Evolutionary conservation across 2,797 vertebrate species (phyloP).

Genomic region (Furcifer pardalis): DNA sequence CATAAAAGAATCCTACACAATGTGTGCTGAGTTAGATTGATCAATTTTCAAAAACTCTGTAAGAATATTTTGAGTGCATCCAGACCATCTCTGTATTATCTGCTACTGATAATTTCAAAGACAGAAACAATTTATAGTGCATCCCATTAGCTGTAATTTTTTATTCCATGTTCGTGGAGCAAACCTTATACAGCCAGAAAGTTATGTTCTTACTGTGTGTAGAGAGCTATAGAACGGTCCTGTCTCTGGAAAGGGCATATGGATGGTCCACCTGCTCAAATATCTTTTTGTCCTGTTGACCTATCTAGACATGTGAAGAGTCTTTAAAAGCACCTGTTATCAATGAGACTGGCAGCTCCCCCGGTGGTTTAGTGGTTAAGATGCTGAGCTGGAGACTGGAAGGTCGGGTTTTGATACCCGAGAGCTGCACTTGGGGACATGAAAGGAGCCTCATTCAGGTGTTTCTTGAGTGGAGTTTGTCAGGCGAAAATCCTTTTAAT

Average conservation of each 20-base stretch:
- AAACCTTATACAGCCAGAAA: not conserved
- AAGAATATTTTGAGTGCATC: not conserved
- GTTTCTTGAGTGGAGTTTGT: too few relatives aligned
- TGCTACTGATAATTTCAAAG: not conserved
- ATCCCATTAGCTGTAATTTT: not conserved
- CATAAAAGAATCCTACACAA: not conserved
- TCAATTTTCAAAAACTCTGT: slow-evolving; percentile 17
- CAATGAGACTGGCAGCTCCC: too few relatives aligned
- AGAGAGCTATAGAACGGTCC: not conserved
- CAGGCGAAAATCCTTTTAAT: too few relatives aligned
- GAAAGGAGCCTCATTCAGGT: too few relatives aligned
- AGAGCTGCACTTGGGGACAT: too few relatives aligned
- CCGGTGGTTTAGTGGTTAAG: too few relatives aligned
- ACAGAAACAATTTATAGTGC: not conserved
- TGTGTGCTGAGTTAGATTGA: not conserved
- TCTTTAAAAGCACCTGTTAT: too few relatives aligned
- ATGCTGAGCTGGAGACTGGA: too few relatives aligned
- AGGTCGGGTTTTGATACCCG: too few relatives aligned
- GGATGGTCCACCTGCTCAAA: not conserved
- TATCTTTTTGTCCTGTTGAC: not conserved
- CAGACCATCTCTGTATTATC: not conserved
- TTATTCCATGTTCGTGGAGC: too few relatives aligned
- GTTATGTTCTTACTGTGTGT: not conserved
- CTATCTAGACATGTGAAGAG: too few relatives aligned
- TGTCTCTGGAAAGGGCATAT: not conserved